Evolutionary conservation across 2,888 invertebrate genomes (phyloP).

Genomic region (Carcina quercana): DNA sequence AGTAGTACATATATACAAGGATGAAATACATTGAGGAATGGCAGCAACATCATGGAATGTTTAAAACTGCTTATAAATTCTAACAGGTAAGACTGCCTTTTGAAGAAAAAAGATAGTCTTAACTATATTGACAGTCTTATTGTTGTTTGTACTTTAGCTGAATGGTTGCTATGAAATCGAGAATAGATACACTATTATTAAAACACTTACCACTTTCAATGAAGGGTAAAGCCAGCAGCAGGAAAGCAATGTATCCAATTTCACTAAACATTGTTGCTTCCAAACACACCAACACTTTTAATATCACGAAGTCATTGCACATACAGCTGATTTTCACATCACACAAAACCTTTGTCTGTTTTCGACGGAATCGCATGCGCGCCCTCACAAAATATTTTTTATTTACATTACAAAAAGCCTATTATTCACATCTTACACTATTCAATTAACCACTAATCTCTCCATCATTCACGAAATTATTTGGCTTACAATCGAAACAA

Average conservation of each 20-base stretch:
- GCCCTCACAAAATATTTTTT: slow-evolving; percentile 63
- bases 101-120: too few relatives aligned
- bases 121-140: too few relatives aligned
- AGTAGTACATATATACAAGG: too few relatives aligned
- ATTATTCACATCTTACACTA: slow-evolving; percentile 34
- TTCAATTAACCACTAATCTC: slow-evolving; percentile 26
- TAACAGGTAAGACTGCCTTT: too few relatives aligned
- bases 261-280: slow-evolving; percentile 76
- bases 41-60: too few relatives aligned
- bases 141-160: too few relatives aligned
- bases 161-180: too few relatives aligned
- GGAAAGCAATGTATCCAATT: slow-evolving; percentile 79
- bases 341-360: slow-evolving; percentile 78
- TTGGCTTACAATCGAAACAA: slow-evolving; percentile 42
- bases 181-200: too few relatives aligned
- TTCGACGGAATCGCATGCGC: slow-evolving; percentile 74
- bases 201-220: slow-evolving; percentile 83
- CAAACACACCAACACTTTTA: slow-evolving; percentile 61
- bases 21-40: too few relatives aligned
- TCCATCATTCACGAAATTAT: slow-evolving; percentile 32
- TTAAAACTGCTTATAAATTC: too few relatives aligned
- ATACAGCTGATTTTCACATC: slow-evolving; percentile 75
- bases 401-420: slow-evolving; percentile 65
- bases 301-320: slow-evolving; percentile 72
- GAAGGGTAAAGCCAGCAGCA: slow-evolving; percentile 79